These are phyloP conservation scores for Pyrrhia umbra DNA, from an alignment of 2,888 invertebrate genomes.

Conservation along the genomic window DNA sequence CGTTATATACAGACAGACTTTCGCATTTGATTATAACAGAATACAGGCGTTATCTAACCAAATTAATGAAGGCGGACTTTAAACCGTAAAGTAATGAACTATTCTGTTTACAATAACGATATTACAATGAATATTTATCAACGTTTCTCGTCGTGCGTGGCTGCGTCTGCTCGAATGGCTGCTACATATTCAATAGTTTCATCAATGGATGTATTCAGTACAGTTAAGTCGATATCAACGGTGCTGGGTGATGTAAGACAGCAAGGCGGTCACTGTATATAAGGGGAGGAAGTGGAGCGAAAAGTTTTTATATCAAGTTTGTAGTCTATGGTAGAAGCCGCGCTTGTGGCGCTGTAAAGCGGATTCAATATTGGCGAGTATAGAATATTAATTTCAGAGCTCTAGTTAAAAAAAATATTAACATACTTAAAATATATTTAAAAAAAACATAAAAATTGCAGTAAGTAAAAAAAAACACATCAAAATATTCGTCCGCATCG, in stretches of 20 bases:
- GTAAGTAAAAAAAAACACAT: too few relatives aligned
- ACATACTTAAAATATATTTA: too few relatives aligned
- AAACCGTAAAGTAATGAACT: conserved; percentile 9
- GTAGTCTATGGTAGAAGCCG: conserved; percentile 1
- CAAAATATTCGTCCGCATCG: too few relatives aligned
- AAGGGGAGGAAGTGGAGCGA: conserved; percentile 40
- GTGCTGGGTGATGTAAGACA: conserved; percentile 46
- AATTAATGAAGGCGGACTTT: conserved; percentile 21
- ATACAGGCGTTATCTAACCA: background rate
- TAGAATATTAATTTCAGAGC: too few relatives aligned
- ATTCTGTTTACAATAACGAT: conserved; percentile 41
- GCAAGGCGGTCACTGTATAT: conserved; percentile 19
- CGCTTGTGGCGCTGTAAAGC: conserved; percentile 3
- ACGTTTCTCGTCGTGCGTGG: conserved; percentile 56
- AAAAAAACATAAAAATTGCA: too few relatives aligned
- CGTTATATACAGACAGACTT: background rate
- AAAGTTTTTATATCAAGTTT: conserved; percentile 20
- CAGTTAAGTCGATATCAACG: conserved; percentile 31
- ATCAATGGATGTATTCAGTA: conserved; percentile 56
- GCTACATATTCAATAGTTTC: conserved; percentile 54
- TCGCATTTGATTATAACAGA: background rate
- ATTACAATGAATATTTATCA: conserved; percentile 53
- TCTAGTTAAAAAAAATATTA: too few relatives aligned
- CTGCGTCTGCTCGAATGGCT: conserved; percentile 44
- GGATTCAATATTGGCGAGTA: background rate